Conservation (phyloP, 2,797 vertebrate genomes). For the Acrossocheilus wenchowensis region DNA sequence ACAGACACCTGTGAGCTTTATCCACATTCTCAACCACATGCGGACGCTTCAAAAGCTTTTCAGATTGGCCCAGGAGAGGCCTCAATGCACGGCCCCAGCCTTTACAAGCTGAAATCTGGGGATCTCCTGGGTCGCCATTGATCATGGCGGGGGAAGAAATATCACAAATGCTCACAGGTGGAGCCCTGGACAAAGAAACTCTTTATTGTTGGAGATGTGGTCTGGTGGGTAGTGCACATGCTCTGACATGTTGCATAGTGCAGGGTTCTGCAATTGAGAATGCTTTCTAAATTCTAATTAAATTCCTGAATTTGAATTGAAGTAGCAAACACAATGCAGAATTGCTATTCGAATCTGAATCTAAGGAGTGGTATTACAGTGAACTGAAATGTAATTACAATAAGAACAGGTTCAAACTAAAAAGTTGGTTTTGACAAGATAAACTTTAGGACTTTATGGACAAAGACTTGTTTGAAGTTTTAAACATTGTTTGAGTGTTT, state of each 20-base stretch:
- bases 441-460: background rate
- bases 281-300: background rate
- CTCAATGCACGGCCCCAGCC: constrained; percentile 31
- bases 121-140: constrained; percentile 52
- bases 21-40: constrained; percentile 19
- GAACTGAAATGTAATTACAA: background rate
- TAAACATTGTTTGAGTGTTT: background rate
- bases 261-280: background rate
- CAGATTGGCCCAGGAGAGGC: constrained; percentile 34
- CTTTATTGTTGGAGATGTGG: constrained; percentile 32
- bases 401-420: background rate
- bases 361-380: background rate
- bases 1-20: constrained; percentile 55
- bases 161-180: constrained; percentile 52
- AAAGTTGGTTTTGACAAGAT: background rate
- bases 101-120: constrained; percentile 39
- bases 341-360: background rate
- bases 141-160: constrained; percentile 43
- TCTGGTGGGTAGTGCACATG: background rate
- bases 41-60: constrained; percentile 44
- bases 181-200: constrained; percentile 42
- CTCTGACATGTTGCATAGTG: constrained; percentile 29
- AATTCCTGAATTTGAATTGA: constrained; percentile 7
- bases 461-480: background rate
- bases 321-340: background rate